A percentile compares a stretch with the other conserved stretches of the same genome.
These are phyloP conservation scores for Zonitis immaculata DNA, from an alignment of 2,888 invertebrate species.

Conservation along the genomic window DNA sequence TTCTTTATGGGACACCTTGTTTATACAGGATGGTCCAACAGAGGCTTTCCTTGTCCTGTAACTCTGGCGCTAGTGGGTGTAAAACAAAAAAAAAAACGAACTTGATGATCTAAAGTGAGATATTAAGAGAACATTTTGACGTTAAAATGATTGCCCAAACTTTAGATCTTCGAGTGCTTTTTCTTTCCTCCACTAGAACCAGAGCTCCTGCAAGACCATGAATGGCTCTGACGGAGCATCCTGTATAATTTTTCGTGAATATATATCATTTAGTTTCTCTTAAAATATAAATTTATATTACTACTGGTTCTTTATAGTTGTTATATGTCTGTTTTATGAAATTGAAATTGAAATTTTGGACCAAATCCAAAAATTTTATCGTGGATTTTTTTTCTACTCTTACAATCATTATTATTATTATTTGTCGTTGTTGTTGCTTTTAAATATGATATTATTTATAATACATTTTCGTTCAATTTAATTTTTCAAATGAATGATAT, in stretches of 20 bases:
- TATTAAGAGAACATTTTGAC: too few species aligned
- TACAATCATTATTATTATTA: not conserved
- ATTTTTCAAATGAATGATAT: not conserved
- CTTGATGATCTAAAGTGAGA: too few species aligned
- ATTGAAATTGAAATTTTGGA: slow-evolving; percentile 6
- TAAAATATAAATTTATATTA: not conserved
- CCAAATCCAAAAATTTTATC: not conserved
- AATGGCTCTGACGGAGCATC: too few species aligned
- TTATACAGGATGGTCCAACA: too few species aligned
- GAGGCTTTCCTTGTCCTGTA: too few species aligned
- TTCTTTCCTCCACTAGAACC: too few species aligned
- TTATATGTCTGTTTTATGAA: slow-evolving; percentile 3
- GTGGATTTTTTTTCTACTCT: not conserved
- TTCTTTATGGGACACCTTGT: too few species aligned
- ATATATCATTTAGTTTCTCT: not conserved
- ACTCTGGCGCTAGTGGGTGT: too few species aligned
- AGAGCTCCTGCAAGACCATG: too few species aligned
- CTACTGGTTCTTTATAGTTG: not conserved
- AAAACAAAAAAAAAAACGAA: too few species aligned
- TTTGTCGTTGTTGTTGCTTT: not conserved
- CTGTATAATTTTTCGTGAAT: not conserved
- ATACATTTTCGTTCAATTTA: not conserved
- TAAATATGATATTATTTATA: not conserved
- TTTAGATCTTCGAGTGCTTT: too few species aligned
- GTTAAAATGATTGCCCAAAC: too few species aligned